These are phyloP conservation scores for Tachina fera DNA, from an alignment of 2,888 invertebrate genomes.

Conservation along the genomic window DNA sequence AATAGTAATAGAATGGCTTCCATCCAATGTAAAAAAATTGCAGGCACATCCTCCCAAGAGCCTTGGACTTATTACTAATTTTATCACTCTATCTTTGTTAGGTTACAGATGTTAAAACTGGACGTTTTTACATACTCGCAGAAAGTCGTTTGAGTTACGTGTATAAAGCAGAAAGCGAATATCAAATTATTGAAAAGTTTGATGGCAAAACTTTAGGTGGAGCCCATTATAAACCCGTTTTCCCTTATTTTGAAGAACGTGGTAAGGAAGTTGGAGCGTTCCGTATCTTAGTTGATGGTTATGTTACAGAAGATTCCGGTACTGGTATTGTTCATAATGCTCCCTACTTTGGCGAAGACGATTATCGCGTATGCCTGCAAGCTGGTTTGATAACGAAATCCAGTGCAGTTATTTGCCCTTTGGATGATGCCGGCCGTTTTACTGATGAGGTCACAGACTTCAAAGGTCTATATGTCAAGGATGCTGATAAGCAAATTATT, in stretches of 20 bases:
- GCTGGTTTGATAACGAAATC: constrained; percentile 94
- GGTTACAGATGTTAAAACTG: constrained; percentile 88
- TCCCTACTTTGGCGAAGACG: constrained; percentile 99
- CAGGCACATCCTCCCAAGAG: too few species aligned
- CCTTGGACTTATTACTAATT: too few species aligned
- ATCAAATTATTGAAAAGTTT: constrained; percentile 90
- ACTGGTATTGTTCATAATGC: constrained; percentile 99
- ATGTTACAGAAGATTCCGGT: constrained; percentile 98
- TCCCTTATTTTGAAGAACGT: constrained; percentile 91
- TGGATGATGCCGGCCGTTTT: constrained; percentile 96
- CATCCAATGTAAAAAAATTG: too few species aligned
- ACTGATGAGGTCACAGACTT: constrained; percentile 93
- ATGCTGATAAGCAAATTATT: constrained; percentile 98
- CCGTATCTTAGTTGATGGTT: constrained; percentile 92
- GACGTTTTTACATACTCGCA: constrained; percentile 91
- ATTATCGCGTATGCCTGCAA: constrained; percentile 92
- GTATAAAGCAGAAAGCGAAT: constrained; percentile 91
- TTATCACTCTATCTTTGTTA: constrained; percentile 43
- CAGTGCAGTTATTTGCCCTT: constrained; percentile 95
- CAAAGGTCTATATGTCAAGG: constrained; percentile 95
- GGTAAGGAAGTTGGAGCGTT: constrained; percentile 87
- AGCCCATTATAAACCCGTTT: constrained; percentile 92
- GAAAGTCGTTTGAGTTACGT: constrained; percentile 91
- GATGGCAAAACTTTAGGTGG: constrained; percentile 91
- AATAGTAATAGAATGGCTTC: too few species aligned